Conservation (phyloP, 2,888 invertebrate genomes). For the Leptinotarsa peninsularis region DNA sequence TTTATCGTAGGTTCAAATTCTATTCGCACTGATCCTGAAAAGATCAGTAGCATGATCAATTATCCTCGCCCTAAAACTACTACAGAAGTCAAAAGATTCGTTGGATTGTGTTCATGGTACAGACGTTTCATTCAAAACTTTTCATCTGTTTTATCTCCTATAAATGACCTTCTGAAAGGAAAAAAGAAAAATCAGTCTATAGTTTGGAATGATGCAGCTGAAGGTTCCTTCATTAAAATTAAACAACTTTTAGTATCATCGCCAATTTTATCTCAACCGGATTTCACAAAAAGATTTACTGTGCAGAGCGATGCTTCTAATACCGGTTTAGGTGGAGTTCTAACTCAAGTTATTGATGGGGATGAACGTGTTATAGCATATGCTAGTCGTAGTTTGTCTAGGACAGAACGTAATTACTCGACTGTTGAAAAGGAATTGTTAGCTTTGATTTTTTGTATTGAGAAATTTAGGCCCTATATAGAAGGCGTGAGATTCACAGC, state of each 20-base stretch:
- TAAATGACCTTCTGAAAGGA: conserved; percentile 9
- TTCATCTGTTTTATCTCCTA: neutral
- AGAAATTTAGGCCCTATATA: conserved; percentile 19
- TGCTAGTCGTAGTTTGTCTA: neutral
- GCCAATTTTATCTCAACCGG: conserved; percentile 19
- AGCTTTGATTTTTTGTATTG: conserved; percentile 18
- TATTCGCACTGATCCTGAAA: conserved; percentile 29
- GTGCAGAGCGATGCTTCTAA: conserved; percentile 6
- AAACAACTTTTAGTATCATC: conserved; percentile 21
- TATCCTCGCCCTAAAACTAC: too few relatives aligned
- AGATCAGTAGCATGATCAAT: too few relatives aligned
- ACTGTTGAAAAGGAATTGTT: neutral
- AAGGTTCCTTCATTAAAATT: conserved; percentile 3
- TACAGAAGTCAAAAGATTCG: neutral
- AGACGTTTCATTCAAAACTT: neutral
- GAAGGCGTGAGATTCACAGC: neutral
- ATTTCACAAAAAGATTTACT: conserved; percentile 19
- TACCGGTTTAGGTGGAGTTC: conserved; percentile 5
- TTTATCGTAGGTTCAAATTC: conserved; percentile 33
- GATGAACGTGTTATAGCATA: conserved; percentile 16
- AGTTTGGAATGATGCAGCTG: neutral
- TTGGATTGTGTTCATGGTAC: neutral
- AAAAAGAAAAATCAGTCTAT: conserved; percentile 6
- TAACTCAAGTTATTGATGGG: conserved; percentile 6
- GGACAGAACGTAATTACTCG: neutral